These are phyloP conservation scores for Poecile atricapillus DNA, from an alignment of 2,113 vertebrate genomes.

Conservation along the genomic window DNA sequence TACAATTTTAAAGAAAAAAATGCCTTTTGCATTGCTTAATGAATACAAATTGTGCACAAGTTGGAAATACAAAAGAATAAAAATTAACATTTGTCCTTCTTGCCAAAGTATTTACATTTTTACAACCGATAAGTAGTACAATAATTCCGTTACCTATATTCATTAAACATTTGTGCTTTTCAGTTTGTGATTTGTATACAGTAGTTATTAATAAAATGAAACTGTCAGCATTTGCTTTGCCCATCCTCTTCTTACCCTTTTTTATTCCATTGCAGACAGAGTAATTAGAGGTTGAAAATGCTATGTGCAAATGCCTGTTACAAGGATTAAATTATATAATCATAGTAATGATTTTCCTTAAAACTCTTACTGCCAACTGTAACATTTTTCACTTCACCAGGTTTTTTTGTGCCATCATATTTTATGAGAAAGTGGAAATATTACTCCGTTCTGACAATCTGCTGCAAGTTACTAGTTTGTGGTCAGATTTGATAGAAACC, in stretches of 20 bases:
- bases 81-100: constrained; percentile 76
- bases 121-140: constrained; percentile 68
- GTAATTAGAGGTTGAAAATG: constrained; percentile 68
- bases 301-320: constrained; percentile 63
- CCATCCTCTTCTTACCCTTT: constrained; percentile 41
- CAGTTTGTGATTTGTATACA: constrained; percentile 67
- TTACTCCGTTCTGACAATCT: constrained; percentile 59
- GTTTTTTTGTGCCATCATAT: constrained; percentile 49
- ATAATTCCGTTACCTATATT: constrained; percentile 68
- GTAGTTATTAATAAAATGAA: constrained; percentile 72
- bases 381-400: constrained; percentile 64
- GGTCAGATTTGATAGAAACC: constrained; percentile 72
- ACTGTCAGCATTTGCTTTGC: constrained; percentile 66
- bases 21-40: constrained; percentile 72
- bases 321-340: constrained; percentile 73
- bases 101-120: constrained; percentile 72
- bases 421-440: constrained; percentile 63
- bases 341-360: constrained; percentile 71
- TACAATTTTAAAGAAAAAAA: constrained; percentile 74
- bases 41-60: constrained; percentile 71
- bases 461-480: constrained; percentile 69
- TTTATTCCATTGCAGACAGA: constrained; percentile 56
- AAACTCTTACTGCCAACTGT: constrained; percentile 68
- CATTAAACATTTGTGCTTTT: constrained; percentile 71
- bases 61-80: constrained; percentile 75